These are phyloP conservation scores for Hydractinia symbiolongicarpus DNA, from an alignment of 30 jellyfish, hydroid and myxozoan species.

Conservation along the genomic window DNA sequence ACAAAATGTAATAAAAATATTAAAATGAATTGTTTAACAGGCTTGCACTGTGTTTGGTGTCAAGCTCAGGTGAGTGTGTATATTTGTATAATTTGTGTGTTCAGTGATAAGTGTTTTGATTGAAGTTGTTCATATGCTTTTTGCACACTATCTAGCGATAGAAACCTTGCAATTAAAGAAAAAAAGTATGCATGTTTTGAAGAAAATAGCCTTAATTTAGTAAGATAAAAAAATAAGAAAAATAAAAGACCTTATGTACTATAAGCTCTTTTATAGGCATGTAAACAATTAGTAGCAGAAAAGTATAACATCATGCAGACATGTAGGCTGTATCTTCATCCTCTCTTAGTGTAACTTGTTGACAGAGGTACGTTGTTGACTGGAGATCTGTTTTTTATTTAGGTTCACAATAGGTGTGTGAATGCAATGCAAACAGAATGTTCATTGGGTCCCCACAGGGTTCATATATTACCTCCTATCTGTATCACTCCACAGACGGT, in stretches of 20 bases:
- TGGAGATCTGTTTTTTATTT: not conserved
- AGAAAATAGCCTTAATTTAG: no score
- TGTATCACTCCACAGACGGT: conserved; percentile 77
- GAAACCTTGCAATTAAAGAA: no score
- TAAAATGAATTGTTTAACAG: conserved; percentile 87
- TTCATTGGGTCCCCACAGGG: conserved; percentile 68
- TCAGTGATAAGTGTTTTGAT: not conserved
- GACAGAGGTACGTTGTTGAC: no score
- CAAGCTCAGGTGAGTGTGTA: conserved; percentile 63
- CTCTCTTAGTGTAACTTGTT: no score
- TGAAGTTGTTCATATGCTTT: not conserved
- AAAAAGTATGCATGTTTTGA: no score
- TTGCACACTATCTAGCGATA: no score
- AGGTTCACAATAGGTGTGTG: conserved; percentile 90
- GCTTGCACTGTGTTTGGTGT: conserved; percentile 91
- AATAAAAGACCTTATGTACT: no score
- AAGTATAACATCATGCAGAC: no score
- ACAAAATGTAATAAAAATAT: conserved; percentile 65
- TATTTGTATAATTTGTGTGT: not conserved
- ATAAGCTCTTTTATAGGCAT: no score
- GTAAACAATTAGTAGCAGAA: no score
- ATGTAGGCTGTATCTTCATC: no score
- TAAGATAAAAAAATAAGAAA: no score
- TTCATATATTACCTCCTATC: conserved; percentile 79
- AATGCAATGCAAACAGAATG: conserved; percentile 70